A percentile compares a stretch with the other conserved stretches of the same genome.
Conservation (phyloP, 2,888 invertebrate species). For the Arrhopalites spinosus region DNA sequence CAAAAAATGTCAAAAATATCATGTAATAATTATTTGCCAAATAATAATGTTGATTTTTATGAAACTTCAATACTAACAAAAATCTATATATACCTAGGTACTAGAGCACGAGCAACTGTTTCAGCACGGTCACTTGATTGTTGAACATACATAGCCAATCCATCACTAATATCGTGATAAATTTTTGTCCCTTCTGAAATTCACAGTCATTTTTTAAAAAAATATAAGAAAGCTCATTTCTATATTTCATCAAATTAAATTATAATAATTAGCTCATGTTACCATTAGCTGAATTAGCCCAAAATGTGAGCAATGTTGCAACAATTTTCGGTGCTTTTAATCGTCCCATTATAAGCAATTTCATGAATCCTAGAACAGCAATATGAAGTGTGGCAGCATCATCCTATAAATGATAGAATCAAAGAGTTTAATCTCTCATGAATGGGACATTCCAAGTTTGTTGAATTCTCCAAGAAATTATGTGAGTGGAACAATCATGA, state of each 20-base stretch:
- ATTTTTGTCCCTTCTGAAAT: constrained; percentile 32
- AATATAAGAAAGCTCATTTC: too few species aligned
- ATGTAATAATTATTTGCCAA: neutral
- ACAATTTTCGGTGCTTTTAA: constrained; percentile 29
- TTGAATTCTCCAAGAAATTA: too few species aligned
- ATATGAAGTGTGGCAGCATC: constrained; percentile 19
- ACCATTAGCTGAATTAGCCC: constrained; percentile 39
- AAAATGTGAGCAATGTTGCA: constrained; percentile 26
- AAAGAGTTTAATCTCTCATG: neutral
- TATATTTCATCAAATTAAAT: too few species aligned
- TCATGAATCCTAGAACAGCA: constrained; percentile 30
- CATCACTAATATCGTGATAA: constrained; percentile 37
- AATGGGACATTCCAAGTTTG: neutral
- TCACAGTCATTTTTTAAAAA: neutral
- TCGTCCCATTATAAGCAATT: constrained; percentile 29
- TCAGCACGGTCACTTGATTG: constrained; percentile 35
- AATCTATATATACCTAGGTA: constrained; percentile 15
- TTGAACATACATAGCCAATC: constrained; percentile 29
- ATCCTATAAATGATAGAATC: constrained; percentile 18
- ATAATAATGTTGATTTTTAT: neutral
- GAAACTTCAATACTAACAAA: neutral
- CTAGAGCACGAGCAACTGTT: constrained; percentile 22
- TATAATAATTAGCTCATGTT: neutral
- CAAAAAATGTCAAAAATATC: neutral
- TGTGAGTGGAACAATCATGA: too few species aligned